phyloP scores from a whole-genome alignment of 2,113 vertebrate genomes.

The Poicephalus gulielmi region DNA sequence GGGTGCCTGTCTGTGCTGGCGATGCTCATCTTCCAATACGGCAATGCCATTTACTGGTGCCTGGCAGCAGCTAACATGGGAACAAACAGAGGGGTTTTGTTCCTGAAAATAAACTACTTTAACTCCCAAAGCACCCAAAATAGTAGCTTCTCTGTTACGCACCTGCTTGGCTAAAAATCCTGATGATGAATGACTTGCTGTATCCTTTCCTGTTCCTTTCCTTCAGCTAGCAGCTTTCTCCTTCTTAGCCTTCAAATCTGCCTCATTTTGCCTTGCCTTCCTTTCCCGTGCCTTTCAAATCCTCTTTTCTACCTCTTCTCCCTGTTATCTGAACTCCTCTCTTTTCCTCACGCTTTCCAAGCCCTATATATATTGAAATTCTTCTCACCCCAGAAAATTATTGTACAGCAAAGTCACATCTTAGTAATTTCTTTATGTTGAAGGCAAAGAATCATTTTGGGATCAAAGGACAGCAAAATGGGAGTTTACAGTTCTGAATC shows the following conservation, averaged over 20 bases:
- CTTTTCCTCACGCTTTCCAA: neutral
- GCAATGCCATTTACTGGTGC: neutral
- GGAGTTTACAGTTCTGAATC: neutral
- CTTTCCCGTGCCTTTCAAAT: neutral
- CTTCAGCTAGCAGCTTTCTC: neutral
- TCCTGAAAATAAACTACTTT: neutral
- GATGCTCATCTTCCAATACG: accelerated
- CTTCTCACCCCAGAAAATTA: neutral
- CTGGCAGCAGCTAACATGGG: neutral
- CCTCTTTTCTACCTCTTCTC: neutral
- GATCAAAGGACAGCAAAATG: neutral
- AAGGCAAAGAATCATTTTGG: neutral
- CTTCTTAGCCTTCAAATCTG: neutral
- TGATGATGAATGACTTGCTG: neutral
- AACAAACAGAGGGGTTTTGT: neutral
- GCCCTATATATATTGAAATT: neutral
- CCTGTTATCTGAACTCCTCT: neutral
- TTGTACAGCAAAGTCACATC: neutral
- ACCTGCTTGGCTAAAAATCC: neutral
- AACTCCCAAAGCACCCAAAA: neutral
- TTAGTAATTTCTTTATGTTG: neutral
- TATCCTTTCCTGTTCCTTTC: neutral
- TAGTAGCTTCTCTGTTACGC: neutral
- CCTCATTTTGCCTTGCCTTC: neutral
- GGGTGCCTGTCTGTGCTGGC: neutral